Conservation (phyloP, 2,888 invertebrate genomes). For the Chaitophorus viminalis region DNA sequence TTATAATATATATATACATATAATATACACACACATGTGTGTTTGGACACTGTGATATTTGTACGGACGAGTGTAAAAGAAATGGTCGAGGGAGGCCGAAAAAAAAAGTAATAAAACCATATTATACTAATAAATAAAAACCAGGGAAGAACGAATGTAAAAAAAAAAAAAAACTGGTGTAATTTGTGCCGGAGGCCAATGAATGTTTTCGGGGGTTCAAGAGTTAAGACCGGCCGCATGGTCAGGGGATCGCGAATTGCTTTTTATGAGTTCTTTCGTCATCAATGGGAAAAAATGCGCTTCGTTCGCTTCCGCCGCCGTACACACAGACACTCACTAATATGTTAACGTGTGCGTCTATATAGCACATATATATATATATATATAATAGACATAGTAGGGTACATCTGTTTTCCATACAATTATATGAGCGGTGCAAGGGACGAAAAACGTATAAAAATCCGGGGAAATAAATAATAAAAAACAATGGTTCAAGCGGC, state of each 20-base stretch:
- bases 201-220: slow-evolving; percentile 49
- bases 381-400: not conserved
- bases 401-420: slow-evolving; percentile 62
- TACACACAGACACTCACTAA: not conserved
- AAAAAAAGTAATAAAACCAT: slow-evolving; percentile 53
- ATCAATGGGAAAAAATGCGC: slow-evolving; percentile 42
- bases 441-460: slow-evolving; percentile 50
- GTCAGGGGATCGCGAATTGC: slow-evolving; percentile 50
- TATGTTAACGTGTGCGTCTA: not conserved
- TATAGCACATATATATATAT: not conserved
- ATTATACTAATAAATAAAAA: slow-evolving; percentile 55
- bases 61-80: slow-evolving; percentile 33
- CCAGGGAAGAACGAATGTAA: slow-evolving; percentile 31
- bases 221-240: slow-evolving; percentile 42
- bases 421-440: slow-evolving; percentile 36
- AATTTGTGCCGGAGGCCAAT: slow-evolving; percentile 54
- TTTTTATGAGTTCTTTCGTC: slow-evolving; percentile 59
- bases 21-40: not conserved
- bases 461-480: slow-evolving; percentile 59
- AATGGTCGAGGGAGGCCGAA: not conserved
- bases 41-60: not conserved
- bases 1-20: not conserved
- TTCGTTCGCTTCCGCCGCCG: not conserved
- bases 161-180: slow-evolving; percentile 51
- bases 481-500: slow-evolving; percentile 43